phyloP scores from a whole-genome alignment of 2,888 invertebrate genomes.

The Hypselothyrea guttata region DNA sequence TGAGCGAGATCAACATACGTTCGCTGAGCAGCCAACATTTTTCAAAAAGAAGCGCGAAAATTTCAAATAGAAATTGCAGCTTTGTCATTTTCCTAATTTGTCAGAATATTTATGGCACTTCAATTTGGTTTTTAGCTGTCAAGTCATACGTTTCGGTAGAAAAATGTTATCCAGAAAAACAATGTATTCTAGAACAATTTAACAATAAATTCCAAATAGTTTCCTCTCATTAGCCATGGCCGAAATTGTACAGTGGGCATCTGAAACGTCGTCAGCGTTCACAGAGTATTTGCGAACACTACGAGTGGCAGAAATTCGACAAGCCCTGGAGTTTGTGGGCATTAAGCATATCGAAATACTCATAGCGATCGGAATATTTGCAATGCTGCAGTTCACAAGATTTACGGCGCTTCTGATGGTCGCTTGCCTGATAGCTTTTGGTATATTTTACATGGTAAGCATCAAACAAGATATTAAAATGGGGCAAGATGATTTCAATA shows the following conservation, averaged over 20 bases:
- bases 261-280: slow-evolving; percentile 5
- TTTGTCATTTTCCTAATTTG: too few species aligned
- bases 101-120: too few species aligned
- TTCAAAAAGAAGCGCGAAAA: too few species aligned
- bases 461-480: too few species aligned
- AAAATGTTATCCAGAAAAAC: slow-evolving; percentile 40
- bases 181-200: slow-evolving; percentile 16
- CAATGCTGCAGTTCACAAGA: slow-evolving; percentile 59
- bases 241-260: background rate
- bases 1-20: too few species aligned
- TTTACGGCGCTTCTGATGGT: slow-evolving; percentile 52
- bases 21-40: too few species aligned
- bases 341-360: slow-evolving; percentile 45
- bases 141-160: too few species aligned
- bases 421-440: slow-evolving; percentile 48
- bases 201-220: slow-evolving; percentile 16
- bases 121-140: too few species aligned
- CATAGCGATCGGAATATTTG: slow-evolving; percentile 39
- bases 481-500: too few species aligned
- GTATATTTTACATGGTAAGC: slow-evolving; percentile 62
- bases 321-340: slow-evolving; percentile 55
- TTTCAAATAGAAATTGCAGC: too few species aligned
- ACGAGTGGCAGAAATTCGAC: slow-evolving; percentile 47
- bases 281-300: slow-evolving; percentile 31
- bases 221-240: slow-evolving; percentile 42